Base-by-base conservation (phyloP, 1,140 invertebrate species). In the Chironomus striatipennis region DNA sequence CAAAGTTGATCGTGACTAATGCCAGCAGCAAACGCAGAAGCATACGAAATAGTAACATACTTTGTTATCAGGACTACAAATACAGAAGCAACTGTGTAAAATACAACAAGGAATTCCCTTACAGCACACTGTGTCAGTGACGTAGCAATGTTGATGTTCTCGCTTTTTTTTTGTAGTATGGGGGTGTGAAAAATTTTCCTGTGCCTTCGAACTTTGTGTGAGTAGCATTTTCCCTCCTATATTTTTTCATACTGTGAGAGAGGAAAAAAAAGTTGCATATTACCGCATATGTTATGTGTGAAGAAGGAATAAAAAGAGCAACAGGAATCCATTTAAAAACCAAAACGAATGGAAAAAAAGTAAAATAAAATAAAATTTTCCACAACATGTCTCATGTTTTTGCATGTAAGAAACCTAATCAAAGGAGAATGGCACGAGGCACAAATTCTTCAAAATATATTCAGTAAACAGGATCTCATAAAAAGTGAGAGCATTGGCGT, bases 391-490 rank as follows among this genome's bases (percentile, higher is more conserved):
- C 47, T 57, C 47, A 57, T 57, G 47, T 57, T 57, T 57, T 57
- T 57, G 47, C 47, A 57, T 57, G 47, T 57, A 57, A 57, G 47
- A 57, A 57, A 57, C 47, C 47, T 57, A 57, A 57, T 57, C 47
- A 57, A 57, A 57, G 47, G 47, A 57, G 47, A 57, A 57, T 57
- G 47, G 47, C 47, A 57, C 47, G 47, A 57, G 47, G 47, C 47
- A 57, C 47, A 57, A 57, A 57, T 57, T 57, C 47, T 57, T 57
- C 47, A 57, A 57, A 57, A 57, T 57, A 57, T 57, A 57, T 57
- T 57, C 47, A 57, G 47, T 15, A 57, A 57, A 57, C 15, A 57
- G 47, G 47, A 57, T 57, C 47, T 1, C 47, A 57, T 7, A 15
- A 57, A 12, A n/a, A 12, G 4, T 15, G 12, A 57, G 47, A 57